phyloP scores from a whole-genome alignment of 2,888 invertebrate genomes.

The Microplitis manilae region DNA sequence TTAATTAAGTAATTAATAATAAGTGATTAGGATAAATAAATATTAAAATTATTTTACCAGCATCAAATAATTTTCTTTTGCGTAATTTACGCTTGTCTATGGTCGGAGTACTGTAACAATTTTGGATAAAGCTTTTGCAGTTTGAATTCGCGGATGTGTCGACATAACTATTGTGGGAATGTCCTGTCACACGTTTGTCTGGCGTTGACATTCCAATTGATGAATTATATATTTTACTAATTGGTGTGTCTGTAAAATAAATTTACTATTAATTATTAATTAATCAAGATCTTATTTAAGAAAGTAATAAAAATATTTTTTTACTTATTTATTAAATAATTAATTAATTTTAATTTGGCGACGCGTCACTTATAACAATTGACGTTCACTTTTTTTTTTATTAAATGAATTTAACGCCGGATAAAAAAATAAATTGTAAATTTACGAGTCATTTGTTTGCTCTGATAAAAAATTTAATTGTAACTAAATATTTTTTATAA shows the following conservation, averaged over 20 bases:
- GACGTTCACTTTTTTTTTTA: too few species aligned
- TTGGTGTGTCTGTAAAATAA: conserved; percentile 48
- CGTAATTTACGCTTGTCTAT: conserved; percentile 54
- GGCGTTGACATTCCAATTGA: conserved; percentile 57
- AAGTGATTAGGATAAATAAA: too few species aligned
- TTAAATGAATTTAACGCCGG: too few species aligned
- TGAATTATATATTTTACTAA: conserved; percentile 48
- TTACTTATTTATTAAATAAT: too few species aligned
- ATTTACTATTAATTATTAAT: conserved; percentile 11
- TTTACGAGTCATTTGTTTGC: too few species aligned
- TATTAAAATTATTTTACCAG: conserved; percentile 44
- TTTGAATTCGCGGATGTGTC: conserved; percentile 28
- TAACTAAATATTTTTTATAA: too few species aligned
- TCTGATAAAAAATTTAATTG: too few species aligned
- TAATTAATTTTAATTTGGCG: too few species aligned
- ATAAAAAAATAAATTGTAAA: too few species aligned
- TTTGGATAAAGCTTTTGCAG: conserved; percentile 38
- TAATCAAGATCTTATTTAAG: too few species aligned
- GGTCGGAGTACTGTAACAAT: conserved; percentile 49
- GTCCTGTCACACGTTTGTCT: conserved; percentile 47
- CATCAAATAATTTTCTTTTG: conserved; percentile 57
- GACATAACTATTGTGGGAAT: conserved; percentile 41
- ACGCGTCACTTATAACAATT: too few species aligned
- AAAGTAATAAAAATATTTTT: too few species aligned
- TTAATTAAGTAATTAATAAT: conserved; percentile 50